A percentile compares a stretch with the other conserved stretches of the same genome.
These are phyloP conservation scores for Pachyramphus minor DNA, from an alignment of 2,113 vertebrate genomes.

Conservation along the genomic window DNA sequence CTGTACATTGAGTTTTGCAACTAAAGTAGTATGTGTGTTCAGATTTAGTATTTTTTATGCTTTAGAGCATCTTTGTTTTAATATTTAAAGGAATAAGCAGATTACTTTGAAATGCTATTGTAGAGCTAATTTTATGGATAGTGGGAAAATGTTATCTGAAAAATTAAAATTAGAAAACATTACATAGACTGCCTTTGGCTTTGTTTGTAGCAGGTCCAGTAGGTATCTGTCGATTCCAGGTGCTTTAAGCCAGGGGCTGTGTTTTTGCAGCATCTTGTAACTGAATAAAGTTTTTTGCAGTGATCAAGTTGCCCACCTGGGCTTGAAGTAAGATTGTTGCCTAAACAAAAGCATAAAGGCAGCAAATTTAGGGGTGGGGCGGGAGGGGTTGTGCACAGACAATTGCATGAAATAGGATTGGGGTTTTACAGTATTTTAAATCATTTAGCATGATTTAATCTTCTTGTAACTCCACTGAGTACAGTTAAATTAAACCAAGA, in stretches of 20 bases:
- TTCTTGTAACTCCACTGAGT: neutral
- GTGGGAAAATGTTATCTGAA: neutral
- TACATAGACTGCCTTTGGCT: slow-evolving; percentile 31
- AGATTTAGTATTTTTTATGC: slow-evolving; percentile 42
- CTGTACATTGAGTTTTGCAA: slow-evolving; percentile 46
- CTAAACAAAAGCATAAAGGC: slow-evolving; percentile 7
- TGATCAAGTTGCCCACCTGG: neutral
- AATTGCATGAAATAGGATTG: neutral
- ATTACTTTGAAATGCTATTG: slow-evolving; percentile 49
- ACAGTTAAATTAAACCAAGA: neutral
- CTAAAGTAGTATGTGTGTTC: slow-evolving; percentile 51
- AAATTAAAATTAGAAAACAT: slow-evolving; percentile 51
- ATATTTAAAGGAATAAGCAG: slow-evolving; percentile 44
- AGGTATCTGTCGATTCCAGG: neutral
- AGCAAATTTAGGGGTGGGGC: neutral
- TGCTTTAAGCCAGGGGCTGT: neutral
- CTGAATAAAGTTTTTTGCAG: neutral
- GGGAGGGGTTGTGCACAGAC: neutral
- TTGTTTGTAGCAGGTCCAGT: neutral
- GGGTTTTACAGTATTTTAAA: slow-evolving; percentile 19
- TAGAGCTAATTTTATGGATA: slow-evolving; percentile 49
- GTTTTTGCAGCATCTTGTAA: neutral
- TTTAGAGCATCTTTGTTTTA: slow-evolving; percentile 38
- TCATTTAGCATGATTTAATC: neutral
- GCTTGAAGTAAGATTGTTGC: neutral